Conservation (phyloP, 2,888 invertebrate species). For the Pantelozetes paolii region DNA sequence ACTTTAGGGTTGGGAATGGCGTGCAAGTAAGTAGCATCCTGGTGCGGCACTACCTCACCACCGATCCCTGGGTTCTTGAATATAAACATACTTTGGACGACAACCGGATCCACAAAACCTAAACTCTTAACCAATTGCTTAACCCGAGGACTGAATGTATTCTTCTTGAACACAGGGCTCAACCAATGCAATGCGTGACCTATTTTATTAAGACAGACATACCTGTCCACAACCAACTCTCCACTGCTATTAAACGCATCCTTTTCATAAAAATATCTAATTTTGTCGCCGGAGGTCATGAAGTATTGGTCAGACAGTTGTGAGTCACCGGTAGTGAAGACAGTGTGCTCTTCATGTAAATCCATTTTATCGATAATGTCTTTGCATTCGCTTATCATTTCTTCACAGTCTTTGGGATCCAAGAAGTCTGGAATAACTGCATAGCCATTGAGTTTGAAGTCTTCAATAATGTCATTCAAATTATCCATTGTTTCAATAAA, state of each 20-base stretch:
- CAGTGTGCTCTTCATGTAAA: not conserved
- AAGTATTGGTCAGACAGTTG: slow-evolving; percentile 73
- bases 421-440: slow-evolving; percentile 46
- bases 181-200: slow-evolving; percentile 82
- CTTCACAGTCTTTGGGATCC: slow-evolving; percentile 35
- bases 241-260: slow-evolving; percentile 60
- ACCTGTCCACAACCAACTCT: slow-evolving; percentile 61
- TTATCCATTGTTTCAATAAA: slow-evolving; percentile 5
- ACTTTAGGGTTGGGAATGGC: slow-evolving; percentile 71
- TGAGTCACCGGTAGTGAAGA: slow-evolving; percentile 34
- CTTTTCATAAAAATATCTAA: slow-evolving; percentile 84
- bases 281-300: slow-evolving; percentile 83
- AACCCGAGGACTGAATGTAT: slow-evolving; percentile 78
- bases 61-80: slow-evolving; percentile 91
- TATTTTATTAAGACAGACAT: slow-evolving; percentile 61
- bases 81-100: slow-evolving; percentile 96
- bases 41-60: slow-evolving; percentile 62
- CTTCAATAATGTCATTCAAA: not conserved
- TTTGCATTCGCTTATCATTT: slow-evolving; percentile 37
- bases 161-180: slow-evolving; percentile 71
- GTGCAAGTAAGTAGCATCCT: slow-evolving; percentile 78
- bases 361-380: slow-evolving; percentile 38
- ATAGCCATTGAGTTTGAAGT: slow-evolving; percentile 44
- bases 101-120: slow-evolving; percentile 70
- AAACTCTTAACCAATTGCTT: slow-evolving; percentile 69